Conservation (phyloP, 2,113 vertebrate genomes). For the Hemiscyllium ocellatum region DNA sequence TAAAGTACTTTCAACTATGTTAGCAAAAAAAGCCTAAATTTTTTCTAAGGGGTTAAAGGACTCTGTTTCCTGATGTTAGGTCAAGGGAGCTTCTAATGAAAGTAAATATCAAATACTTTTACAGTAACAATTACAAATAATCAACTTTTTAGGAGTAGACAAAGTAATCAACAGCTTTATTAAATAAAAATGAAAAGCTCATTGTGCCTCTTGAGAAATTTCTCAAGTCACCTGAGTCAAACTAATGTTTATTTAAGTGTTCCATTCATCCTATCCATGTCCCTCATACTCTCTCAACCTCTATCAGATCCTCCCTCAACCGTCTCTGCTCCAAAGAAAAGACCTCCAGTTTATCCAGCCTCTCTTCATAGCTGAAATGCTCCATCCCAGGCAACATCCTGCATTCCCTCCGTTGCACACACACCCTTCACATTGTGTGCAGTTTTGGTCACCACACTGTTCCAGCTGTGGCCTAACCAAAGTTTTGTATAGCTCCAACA, state of each 20-base stretch:
- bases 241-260: not conserved
- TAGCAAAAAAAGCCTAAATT: not conserved
- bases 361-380: too few species aligned
- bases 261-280: too few species aligned
- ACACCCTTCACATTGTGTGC: too few species aligned
- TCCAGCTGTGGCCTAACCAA: too few species aligned
- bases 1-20: not conserved
- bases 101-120: not conserved
- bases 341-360: too few species aligned
- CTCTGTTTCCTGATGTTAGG: not conserved
- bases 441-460: too few species aligned
- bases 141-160: not conserved
- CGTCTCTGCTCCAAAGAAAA: too few species aligned
- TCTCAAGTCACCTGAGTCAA: not conserved
- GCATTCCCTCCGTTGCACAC: too few species aligned
- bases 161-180: not conserved
- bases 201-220: not conserved
- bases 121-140: not conserved
- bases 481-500: too few species aligned
- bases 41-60: not conserved
- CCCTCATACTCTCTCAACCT: too few species aligned
- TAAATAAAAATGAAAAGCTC: not conserved
- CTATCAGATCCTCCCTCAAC: too few species aligned
- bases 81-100: not conserved
- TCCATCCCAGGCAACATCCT: too few species aligned